Evolutionary conservation across 1,140 invertebrate genomes (phyloP).

Genomic region (Sesamia nonagrioides): DNA sequence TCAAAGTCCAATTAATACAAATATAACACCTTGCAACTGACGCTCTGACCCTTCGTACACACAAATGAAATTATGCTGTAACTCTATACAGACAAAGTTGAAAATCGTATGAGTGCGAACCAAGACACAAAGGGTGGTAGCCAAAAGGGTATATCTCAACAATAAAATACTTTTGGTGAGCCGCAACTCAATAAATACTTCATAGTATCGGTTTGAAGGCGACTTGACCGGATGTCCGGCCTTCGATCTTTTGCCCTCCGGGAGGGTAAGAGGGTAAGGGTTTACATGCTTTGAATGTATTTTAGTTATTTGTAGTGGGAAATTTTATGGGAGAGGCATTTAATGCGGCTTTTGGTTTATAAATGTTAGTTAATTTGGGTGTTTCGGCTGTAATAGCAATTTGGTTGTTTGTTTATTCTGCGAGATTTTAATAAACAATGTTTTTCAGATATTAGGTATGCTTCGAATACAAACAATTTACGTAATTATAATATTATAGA

Average conservation of each 20-base stretch:
- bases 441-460: background rate
- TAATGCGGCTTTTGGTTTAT: conserved; percentile 30
- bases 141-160: conserved; percentile 76
- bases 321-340: conserved; percentile 26
- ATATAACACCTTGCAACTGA: conserved; percentile 56
- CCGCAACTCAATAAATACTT: conserved; percentile 86
- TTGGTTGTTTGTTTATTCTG: background rate
- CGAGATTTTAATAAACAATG: background rate
- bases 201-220: conserved; percentile 82
- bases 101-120: conserved; percentile 6
- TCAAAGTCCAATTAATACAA: conserved; percentile 62
- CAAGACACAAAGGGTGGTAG: conserved; percentile 50
- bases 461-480: background rate
- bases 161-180: conserved; percentile 84
- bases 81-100: conserved; percentile 33
- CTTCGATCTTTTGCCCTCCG: conserved; percentile 77
- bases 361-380: conserved; percentile 36
- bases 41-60: conserved; percentile 25
- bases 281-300: conserved; percentile 58
- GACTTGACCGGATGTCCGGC: conserved; percentile 77
- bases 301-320: conserved; percentile 49
- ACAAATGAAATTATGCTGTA: conserved; percentile 36
- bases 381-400: background rate
- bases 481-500: too few relatives aligned
- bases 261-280: conserved; percentile 58